Percentiles rank a stretch among this genome's conserved stretches.
Evolutionary conservation across 2,113 vertebrate genomes (phyloP).

Genomic region (Limanda limanda): DNA sequence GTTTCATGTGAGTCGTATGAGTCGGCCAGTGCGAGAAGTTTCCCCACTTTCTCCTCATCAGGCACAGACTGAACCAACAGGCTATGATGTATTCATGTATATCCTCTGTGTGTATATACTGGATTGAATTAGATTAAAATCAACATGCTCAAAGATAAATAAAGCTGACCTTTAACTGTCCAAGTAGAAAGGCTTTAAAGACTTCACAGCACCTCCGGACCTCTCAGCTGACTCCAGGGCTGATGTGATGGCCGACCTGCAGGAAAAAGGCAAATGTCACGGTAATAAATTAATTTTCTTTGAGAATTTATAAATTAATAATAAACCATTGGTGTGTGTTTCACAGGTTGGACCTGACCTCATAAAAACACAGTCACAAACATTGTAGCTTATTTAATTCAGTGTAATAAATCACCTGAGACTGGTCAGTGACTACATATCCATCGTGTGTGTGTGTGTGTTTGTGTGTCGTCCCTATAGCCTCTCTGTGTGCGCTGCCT

Average conservation of each 20-base stretch:
- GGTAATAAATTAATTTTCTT: slow-evolving; percentile 41
- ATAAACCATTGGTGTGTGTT: background rate
- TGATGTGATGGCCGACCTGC: slow-evolving; percentile 20
- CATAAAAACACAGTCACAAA: slow-evolving; percentile 25
- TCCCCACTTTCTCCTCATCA: too few species aligned
- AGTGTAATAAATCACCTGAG: slow-evolving; percentile 37
- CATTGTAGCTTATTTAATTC: slow-evolving; percentile 12
- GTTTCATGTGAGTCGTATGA: slow-evolving; percentile 32
- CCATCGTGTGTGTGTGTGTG: slow-evolving; percentile 1
- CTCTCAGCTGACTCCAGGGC: slow-evolving; percentile 43
- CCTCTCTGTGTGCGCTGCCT: slow-evolving; percentile 6
- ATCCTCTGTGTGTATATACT: background rate
- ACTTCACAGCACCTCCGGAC: slow-evolving; percentile 9
- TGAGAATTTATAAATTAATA: slow-evolving; percentile 25
- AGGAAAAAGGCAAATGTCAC: slow-evolving; percentile 45
- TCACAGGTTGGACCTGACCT: too few species aligned
- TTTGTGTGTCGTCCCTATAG: background rate
- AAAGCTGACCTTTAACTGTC: slow-evolving; percentile 41
- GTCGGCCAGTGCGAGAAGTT: slow-evolving; percentile 9
- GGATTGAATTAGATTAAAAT: background rate
- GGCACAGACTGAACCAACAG: too few species aligned
- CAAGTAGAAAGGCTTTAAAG: slow-evolving; percentile 16
- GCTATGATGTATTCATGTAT: background rate
- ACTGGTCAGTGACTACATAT: slow-evolving; percentile 6
- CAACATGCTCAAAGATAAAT: slow-evolving; percentile 20